phyloP scores from a whole-genome alignment of 2,113 vertebrate species.

The Odobenus rosmarus region DNA sequence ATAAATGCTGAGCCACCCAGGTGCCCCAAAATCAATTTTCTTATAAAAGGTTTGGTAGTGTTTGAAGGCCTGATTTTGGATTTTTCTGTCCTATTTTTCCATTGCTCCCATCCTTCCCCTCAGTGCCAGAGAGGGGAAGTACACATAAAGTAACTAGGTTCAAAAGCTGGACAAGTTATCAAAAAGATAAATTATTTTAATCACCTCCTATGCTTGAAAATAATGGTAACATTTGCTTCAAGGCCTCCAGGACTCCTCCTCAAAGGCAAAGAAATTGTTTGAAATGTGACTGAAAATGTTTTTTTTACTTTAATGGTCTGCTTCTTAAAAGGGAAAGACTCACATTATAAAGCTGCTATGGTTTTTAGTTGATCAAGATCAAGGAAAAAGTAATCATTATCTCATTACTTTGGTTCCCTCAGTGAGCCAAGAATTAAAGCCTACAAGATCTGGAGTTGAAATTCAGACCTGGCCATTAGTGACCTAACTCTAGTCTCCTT shows the following conservation, averaged over 20 bases:
- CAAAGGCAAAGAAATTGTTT: neutral
- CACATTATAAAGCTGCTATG: conserved; percentile 8
- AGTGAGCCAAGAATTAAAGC: neutral
- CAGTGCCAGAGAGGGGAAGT: neutral
- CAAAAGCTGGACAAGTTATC: neutral
- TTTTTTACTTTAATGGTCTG: neutral
- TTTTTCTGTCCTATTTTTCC: conserved; percentile 8
- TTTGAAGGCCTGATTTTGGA: neutral
- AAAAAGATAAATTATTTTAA: neutral
- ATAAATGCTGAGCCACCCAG: too few relatives aligned
- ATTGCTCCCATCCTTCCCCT: neutral
- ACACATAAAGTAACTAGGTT: neutral
- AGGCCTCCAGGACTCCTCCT: neutral
- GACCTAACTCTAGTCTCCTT: neutral
- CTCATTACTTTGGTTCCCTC: conserved; percentile 12
- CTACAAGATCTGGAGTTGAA: neutral
- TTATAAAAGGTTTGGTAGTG: neutral
- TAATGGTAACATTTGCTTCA: neutral
- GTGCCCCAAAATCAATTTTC: neutral
- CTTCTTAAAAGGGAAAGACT: conserved; percentile 34
- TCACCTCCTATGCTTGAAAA: neutral
- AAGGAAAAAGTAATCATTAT: neutral
- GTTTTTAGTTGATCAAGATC: neutral
- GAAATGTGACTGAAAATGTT: conserved; percentile 16
- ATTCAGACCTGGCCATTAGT: conserved; percentile 16